A percentile compares a stretch with the other conserved stretches of the same genome.
phyloP scores from a whole-genome alignment of 2,797 vertebrate genomes.

The Thunnus albacares region DNA sequence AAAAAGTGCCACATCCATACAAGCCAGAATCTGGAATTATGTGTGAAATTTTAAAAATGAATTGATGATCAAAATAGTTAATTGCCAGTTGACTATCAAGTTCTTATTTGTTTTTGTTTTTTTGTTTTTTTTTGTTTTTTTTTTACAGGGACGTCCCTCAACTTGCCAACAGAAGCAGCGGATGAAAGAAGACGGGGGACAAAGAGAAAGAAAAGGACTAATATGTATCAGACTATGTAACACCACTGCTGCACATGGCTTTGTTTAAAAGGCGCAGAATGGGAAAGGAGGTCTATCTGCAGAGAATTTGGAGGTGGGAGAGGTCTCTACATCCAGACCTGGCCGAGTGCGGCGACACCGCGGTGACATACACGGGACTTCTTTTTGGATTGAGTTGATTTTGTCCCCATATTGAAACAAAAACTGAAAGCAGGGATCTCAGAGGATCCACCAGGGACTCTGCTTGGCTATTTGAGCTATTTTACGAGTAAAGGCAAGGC shows the following conservation, averaged over 20 bases:
- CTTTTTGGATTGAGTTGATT: conserved; percentile 83
- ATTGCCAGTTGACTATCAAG: neutral
- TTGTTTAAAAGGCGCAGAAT: conserved; percentile 65
- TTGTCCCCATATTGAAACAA: conserved; percentile 40
- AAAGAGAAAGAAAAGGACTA: conserved; percentile 29
- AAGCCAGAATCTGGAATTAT: neutral
- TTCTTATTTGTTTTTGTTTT: neutral
- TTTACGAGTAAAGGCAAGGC: conserved; percentile 48
- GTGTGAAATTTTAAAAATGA: neutral
- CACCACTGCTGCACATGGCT: conserved; percentile 48
- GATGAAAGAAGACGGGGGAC: conserved; percentile 32
- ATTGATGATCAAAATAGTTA: neutral
- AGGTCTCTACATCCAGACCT: conserved; percentile 62
- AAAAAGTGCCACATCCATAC: neutral
- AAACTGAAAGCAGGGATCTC: conserved; percentile 59
- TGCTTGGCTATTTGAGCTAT: conserved; percentile 41
- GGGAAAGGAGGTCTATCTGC: conserved; percentile 69
- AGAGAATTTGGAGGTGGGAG: conserved; percentile 78
- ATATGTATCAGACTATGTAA: conserved; percentile 56
- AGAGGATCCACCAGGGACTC: conserved; percentile 47
- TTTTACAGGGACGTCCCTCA: conserved; percentile 40
- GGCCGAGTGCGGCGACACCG: conserved; percentile 55
- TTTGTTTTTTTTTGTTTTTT: conserved; percentile 7
- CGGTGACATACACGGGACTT: conserved; percentile 52
- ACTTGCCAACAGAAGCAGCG: conserved; percentile 13